These are phyloP conservation scores for Trachythela sp. DNA, from an alignment of 64 coral and sea anemone species.

Conservation along the genomic window DNA sequence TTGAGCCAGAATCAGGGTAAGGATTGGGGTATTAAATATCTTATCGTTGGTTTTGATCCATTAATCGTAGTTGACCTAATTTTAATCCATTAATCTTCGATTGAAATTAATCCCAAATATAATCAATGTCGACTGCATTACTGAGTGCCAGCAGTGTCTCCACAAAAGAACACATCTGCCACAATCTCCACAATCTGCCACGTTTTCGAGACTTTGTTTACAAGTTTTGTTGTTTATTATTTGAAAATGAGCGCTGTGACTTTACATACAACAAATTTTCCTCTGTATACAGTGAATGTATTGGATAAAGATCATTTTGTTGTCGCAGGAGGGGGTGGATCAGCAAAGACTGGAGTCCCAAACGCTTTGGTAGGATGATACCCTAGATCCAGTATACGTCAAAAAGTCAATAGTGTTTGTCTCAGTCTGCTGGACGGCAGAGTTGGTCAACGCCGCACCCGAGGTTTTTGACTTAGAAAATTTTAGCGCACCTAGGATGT, in stretches of 20 bases:
- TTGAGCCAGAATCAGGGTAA: too few relatives aligned
- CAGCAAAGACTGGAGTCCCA: slow-evolving; percentile 91
- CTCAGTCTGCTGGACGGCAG: too few relatives aligned
- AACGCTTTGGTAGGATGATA: slow-evolving; percentile 72
- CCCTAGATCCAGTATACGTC: neutral
- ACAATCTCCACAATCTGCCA: neutral
- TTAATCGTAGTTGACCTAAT: too few relatives aligned
- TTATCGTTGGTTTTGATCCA: too few relatives aligned
- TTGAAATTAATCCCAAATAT: neutral
- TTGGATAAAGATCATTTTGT: slow-evolving; percentile 74
- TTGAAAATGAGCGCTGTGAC: slow-evolving; percentile 30
- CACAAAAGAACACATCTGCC: too few relatives aligned
- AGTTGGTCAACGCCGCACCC: too few relatives aligned
- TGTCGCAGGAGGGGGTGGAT: slow-evolving; percentile 77
- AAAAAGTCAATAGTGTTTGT: too few relatives aligned
- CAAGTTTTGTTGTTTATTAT: neutral
- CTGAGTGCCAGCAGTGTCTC: too few relatives aligned
- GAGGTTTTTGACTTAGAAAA: too few relatives aligned
- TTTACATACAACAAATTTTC: slow-evolving; percentile 91
- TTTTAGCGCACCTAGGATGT: too few relatives aligned
- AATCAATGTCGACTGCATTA: neutral
- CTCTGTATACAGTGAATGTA: slow-evolving; percentile 88
- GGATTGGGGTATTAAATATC: too few relatives aligned
- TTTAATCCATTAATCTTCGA: neutral
- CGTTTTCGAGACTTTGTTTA: neutral